Conservation (phyloP, 1,140 invertebrate genomes). For the Periplaneta americana region DNA sequence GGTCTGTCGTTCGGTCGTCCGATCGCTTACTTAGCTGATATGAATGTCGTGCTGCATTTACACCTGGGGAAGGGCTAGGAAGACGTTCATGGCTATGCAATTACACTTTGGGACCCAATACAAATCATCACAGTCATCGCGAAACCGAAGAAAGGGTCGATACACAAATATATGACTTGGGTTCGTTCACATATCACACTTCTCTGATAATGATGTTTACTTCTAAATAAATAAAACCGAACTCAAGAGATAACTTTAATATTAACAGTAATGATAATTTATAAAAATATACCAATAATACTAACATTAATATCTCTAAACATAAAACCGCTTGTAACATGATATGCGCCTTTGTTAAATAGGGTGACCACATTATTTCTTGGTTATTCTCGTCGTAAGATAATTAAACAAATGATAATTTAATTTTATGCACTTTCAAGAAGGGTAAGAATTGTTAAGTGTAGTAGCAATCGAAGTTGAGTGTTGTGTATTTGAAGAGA, state of each 20-base stretch:
- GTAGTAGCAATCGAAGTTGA: too few species aligned
- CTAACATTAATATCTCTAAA: not conserved
- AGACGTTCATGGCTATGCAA: slow-evolving; percentile 11
- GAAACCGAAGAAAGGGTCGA: not conserved
- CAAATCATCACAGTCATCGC: slow-evolving; percentile 14
- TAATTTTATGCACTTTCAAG: too few species aligned
- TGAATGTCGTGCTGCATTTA: not conserved
- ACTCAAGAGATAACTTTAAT: not conserved
- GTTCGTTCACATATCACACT: not conserved
- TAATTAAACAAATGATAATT: too few species aligned
- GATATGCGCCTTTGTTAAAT: not conserved
- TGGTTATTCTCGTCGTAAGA: not conserved
- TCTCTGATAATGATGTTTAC: not conserved
- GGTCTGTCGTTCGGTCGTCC: too few species aligned
- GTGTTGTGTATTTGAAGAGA: too few species aligned
- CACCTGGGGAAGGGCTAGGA: slow-evolving; percentile 2
- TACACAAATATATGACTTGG: not conserved
- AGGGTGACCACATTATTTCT: not conserved
- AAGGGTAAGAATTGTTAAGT: too few species aligned
- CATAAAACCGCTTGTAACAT: not conserved
- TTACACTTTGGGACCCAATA: slow-evolving; percentile 6
- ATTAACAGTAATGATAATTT: not conserved
- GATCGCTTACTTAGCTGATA: not conserved
- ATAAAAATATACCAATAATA: not conserved
- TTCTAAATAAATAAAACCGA: not conserved